Conservation (phyloP, 2,113 vertebrate species). For the Sinosuthora webbiana region DNA sequence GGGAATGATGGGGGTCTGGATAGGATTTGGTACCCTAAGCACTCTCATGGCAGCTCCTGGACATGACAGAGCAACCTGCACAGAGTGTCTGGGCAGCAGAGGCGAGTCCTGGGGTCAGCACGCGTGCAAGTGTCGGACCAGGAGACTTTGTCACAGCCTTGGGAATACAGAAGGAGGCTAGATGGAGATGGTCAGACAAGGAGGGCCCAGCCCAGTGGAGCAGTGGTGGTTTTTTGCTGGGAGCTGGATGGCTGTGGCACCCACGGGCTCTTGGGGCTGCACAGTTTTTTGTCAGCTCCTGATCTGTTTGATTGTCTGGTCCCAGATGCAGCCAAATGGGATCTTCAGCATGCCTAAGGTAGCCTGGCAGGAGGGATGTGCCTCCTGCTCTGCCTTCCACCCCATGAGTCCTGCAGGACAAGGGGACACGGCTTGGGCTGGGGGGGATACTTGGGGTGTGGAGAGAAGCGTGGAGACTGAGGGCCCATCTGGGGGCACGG, state of each 20-base stretch:
- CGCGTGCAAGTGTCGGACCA: rapidly evolving
- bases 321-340: not conserved
- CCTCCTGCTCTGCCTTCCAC: not conserved
- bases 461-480: rapidly evolving
- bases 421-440: not conserved
- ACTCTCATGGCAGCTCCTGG: not conserved
- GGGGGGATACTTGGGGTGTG: not conserved
- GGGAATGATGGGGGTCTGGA: not conserved
- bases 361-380: not conserved
- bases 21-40: not conserved
- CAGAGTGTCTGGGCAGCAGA: not conserved
- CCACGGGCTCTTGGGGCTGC: rapidly evolving
- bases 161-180: not conserved
- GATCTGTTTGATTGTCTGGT: not conserved
- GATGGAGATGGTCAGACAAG: rapidly evolving
- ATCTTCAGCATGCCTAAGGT: not conserved
- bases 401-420: not conserved
- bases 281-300: not conserved
- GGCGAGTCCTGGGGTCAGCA: rapidly evolving
- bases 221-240: not conserved
- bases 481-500: rapidly evolving
- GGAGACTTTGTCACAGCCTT: not conserved
- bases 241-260: not conserved
- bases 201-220: not conserved
- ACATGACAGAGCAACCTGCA: not conserved